Base-by-base conservation (phyloP, 2,113 vertebrate genomes). In the Tetrao urogallus region DNA sequence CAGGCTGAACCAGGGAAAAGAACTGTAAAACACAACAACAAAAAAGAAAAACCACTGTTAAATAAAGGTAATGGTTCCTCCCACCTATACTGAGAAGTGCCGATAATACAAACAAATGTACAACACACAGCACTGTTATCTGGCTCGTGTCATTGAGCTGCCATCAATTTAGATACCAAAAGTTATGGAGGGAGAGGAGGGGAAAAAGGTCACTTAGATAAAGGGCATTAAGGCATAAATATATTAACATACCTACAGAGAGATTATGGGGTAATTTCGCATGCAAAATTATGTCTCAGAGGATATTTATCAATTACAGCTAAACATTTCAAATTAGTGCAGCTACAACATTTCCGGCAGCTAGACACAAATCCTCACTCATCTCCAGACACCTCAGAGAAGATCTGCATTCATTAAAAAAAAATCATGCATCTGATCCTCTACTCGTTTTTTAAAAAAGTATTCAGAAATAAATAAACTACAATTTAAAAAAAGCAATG, bases 21-120 rank as follows among this genome's bases (percentile, higher is more conserved):
- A 99, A 99, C 99, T 99, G 99, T 99, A 99, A 99, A 99, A 99
- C 99, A 99, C 99, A 99, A 99, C 99, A 99, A 99, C 99, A 99
- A 99, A 99, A 99, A 99, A 99, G 99, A 99, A 99, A 99, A 99
- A 99, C 98, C 99, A 99, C 99, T 98, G 98, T 99, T 99, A 99
- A 99, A 99, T 98, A 98, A 98, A 98, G 98, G 98, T 98, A 98
- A 98, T 98, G 98, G 98, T 98, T 98, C 98, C 98, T 98, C 98
- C 98, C 98, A 97, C 98, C 98, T 98, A 98, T 97, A 98, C 98
- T 98, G 98, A 97, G 98, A 98, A 98, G 98, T 98, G 98, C 98
- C 97, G 98, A 98, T 98, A 98, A 98, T 93, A 97, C 97, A 98
- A 97, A 98, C 98, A 98, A 98, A 98, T 88, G 97, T 97, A 97